Base-by-base conservation (phyloP, 2,113 vertebrate species). In the Telmatochromis brachygnathus region DNA sequence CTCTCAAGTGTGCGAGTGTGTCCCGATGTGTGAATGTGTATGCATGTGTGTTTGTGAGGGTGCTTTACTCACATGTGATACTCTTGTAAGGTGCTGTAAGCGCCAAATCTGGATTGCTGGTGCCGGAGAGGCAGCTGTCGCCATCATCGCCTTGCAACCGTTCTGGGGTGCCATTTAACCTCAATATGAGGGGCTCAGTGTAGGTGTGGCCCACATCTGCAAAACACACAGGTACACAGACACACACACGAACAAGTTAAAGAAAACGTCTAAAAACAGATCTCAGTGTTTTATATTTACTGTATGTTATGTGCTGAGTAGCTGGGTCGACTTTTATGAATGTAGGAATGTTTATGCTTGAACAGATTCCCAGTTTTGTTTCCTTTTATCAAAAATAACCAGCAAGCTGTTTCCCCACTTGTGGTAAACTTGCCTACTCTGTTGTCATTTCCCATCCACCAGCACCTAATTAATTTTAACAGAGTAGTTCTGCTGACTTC, bases 31-130 rank as follows among this genome's bases (percentile, higher is more conserved):
- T 53, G 82, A 39, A 33, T 37, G 28, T 79, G 62, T 51, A 51
- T 13, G 26, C 14, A 51, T 83, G 45, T 86, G 65, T 86, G 60
- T 70, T 30, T 81, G n/a, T 84, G 23, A 47, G 26, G 17, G 53
- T 17, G 79, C 49, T 89, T 86, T 89, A 94, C 96, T 96, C 91
- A 97, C 96, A 96, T 86, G 95, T 97, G 84, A 96, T 92, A 81
- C 91, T 96, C 82, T 90, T 95, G 91, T 84, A 84, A 58, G 94
- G 90, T 26, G 94, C 87, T 5, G 85, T 87, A 28, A 93, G 88
- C 73, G 87, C 92, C 2, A 90, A 42, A 82, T 94, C 92, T 21
- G 91, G 90, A 58, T 94, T 90, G 83, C 88, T 87, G 88, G 89
- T 89, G 91, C 87, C 91, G 70, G 92, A 88, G 58, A 92, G 94